Percentiles rank a stretch among this genome's conserved stretches.
Conservation (phyloP, 2,797 vertebrate species). For the Molossus molossus region DNA sequence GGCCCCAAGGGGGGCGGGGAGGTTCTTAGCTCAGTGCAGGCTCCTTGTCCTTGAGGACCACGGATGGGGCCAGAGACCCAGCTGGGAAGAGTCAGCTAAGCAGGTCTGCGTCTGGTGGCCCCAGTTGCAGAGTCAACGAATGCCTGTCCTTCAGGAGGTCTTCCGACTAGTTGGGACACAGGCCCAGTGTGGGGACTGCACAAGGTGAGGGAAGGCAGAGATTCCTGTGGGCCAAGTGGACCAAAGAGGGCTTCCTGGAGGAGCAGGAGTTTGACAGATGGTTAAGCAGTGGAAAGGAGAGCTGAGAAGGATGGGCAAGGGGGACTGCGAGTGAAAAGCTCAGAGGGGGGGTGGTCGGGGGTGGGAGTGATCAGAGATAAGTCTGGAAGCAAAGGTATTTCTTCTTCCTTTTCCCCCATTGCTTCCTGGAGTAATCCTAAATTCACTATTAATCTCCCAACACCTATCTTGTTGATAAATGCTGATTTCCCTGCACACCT, state of each 20-base stretch:
- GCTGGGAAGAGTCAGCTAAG: background rate
- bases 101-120: background rate
- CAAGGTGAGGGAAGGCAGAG: background rate
- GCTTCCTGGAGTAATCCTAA: conserved; percentile 54
- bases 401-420: conserved; percentile 44
- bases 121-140: background rate
- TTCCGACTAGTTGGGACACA: background rate
- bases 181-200: background rate
- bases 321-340: background rate
- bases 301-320: background rate
- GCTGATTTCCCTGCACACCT: conserved; percentile 81
- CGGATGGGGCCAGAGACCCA: background rate
- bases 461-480: conserved; percentile 73
- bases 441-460: conserved; percentile 65
- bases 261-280: background rate
- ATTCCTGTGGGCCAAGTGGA: background rate
- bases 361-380: background rate
- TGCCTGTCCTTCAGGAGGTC: background rate
- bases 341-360: background rate
- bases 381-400: background rate
- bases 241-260: background rate
- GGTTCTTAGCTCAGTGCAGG: background rate
- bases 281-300: background rate
- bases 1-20: background rate
- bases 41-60: background rate